Conservation (phyloP, 2,888 invertebrate genomes). For the Volucella inflata region DNA sequence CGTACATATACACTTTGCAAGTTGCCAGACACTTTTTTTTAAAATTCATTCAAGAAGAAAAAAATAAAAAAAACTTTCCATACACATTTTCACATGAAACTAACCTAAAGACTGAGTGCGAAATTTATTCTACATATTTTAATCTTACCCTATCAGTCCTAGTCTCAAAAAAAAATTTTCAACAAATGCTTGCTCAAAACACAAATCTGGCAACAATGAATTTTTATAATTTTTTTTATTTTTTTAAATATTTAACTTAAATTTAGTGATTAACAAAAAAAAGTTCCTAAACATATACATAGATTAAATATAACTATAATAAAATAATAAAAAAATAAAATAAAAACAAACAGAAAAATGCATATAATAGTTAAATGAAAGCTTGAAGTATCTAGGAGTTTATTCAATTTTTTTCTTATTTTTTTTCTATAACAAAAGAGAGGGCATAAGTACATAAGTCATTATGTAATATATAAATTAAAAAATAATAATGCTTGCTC, state of each 20-base stretch:
- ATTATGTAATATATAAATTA: conserved; percentile 34
- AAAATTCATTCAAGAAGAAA: conserved; percentile 10
- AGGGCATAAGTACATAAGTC: conserved; percentile 41
- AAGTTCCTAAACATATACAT: conserved; percentile 80
- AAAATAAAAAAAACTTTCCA: conserved; percentile 5
- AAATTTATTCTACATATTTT: conserved; percentile 66
- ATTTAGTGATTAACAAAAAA: conserved; percentile 82
- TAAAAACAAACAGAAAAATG: conserved; percentile 42
- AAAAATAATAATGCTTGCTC: conserved; percentile 78
- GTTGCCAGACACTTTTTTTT: conserved; percentile 48
- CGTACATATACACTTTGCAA: neutral
- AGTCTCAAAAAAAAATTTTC: conserved; percentile 21
- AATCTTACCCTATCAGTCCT: conserved; percentile 58
- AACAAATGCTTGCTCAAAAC: conserved; percentile 16
- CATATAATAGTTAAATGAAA: conserved; percentile 70
- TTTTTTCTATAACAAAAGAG: conserved; percentile 49
- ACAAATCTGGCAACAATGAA: conserved; percentile 54
- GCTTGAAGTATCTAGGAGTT: conserved; percentile 62
- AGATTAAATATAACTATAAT: conserved; percentile 66
- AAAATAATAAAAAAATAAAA: conserved; percentile 59
- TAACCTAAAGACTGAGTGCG: conserved; percentile 73
- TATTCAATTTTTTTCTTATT: conserved; percentile 38
- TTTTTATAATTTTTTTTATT: conserved; percentile 70
- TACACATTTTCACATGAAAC: conserved; percentile 49
- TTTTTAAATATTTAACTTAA: conserved; percentile 76